Evolutionary conservation across 30 jellyfish, hydroid and myxozoan species (phyloP).

Genomic region (Hydra vulgaris): DNA sequence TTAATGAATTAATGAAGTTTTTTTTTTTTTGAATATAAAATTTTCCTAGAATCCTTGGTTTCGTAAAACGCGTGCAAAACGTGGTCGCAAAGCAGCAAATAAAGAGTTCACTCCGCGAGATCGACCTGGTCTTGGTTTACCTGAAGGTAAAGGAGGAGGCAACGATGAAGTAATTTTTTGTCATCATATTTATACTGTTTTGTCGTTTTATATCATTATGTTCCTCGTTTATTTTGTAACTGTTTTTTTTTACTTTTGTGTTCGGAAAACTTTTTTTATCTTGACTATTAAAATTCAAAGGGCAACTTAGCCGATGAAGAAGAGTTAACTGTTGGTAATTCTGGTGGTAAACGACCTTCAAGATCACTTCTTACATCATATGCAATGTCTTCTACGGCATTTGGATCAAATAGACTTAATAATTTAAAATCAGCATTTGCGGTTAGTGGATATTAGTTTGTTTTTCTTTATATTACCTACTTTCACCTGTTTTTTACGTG

Average conservation of each 20-base stretch:
- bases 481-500: neutral
- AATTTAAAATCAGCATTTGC: constrained; percentile 76
- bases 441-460: constrained; percentile 22
- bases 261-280: neutral
- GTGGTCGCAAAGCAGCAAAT: constrained; percentile 31
- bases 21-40: too few relatives aligned
- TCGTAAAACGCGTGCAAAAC: constrained; percentile 57
- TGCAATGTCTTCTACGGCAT: constrained; percentile 57
- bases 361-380: constrained; percentile 71
- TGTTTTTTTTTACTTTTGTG: neutral
- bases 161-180: constrained; percentile 46
- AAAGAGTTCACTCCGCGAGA: constrained; percentile 85
- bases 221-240: neutral
- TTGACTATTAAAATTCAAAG: neutral
- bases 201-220: neutral
- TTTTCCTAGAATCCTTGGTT: constrained; percentile 76
- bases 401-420: constrained; percentile 52
- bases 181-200: too few relatives aligned
- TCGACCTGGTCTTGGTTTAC: constrained; percentile 83
- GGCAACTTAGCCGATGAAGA: constrained; percentile 62
- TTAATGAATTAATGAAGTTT: too few relatives aligned
- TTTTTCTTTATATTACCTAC: neutral
- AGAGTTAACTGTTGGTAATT: constrained; percentile 41
- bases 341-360: constrained; percentile 56
- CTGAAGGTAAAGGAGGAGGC: constrained; percentile 39